These are phyloP conservation scores for Rhagophthalmus giganteus DNA, from an alignment of 2,888 invertebrate species.

Conservation along the genomic window DNA sequence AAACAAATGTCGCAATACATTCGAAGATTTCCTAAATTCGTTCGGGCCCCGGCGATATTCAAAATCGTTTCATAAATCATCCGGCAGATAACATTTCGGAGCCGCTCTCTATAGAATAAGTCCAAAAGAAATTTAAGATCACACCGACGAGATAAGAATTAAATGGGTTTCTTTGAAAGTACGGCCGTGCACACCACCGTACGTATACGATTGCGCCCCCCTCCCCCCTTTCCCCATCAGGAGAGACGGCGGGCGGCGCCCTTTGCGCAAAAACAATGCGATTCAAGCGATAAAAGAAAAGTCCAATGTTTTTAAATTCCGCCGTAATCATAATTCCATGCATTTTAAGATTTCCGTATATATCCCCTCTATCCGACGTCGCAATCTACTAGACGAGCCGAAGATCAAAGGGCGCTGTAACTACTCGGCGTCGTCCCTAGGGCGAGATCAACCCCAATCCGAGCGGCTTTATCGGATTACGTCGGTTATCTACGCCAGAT, in stretches of 20 bases:
- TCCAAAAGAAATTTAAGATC: constrained; percentile 11
- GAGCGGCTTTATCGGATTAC: constrained; percentile 34
- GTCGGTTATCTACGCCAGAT: constrained; percentile 41
- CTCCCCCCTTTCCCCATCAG: too few relatives aligned
- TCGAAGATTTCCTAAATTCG: too few relatives aligned
- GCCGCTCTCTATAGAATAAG: constrained; percentile 5
- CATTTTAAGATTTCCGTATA: constrained; percentile 21
- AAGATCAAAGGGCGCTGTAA: constrained; percentile 36
- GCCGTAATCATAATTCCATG: constrained; percentile 19
- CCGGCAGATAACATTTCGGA: constrained; percentile 6
- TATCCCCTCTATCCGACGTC: constrained; percentile 21
- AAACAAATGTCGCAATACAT: too few relatives aligned
- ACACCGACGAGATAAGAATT: constrained; percentile 6
- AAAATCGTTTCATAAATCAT: constrained; percentile 8
- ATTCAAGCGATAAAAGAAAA: too few relatives aligned
- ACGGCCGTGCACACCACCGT: not conserved
- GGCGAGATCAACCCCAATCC: constrained; percentile 34
- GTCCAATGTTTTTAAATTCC: constrained; percentile 18
- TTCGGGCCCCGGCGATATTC: not conserved
- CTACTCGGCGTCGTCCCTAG: constrained; percentile 30
- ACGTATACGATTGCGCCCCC: too few relatives aligned
- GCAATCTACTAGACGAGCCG: constrained; percentile 26
- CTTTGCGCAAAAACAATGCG: too few relatives aligned
- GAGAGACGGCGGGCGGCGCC: too few relatives aligned
- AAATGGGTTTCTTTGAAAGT: constrained; percentile 11